phyloP scores from a whole-genome alignment of 2,797 vertebrate genomes.

The Tinamus major region DNA sequence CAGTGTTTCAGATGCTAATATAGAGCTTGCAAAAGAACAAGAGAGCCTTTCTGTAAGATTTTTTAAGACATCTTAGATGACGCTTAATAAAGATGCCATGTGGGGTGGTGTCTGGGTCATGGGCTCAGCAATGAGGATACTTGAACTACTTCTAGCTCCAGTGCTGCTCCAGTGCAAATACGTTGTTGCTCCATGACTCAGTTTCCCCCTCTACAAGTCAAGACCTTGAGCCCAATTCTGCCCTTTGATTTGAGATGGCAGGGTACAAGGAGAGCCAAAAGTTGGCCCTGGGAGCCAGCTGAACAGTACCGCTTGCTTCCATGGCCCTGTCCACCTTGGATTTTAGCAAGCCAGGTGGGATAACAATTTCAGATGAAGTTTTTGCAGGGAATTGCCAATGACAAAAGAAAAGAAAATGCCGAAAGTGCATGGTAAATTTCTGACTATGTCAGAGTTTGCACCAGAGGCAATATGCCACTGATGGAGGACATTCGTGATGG shows the following conservation, averaged over 20 bases:
- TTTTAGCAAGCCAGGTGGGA: neutral
- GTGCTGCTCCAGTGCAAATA: constrained; percentile 19
- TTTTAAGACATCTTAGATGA: constrained; percentile 58
- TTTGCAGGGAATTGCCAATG: neutral
- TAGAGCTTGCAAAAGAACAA: constrained; percentile 59
- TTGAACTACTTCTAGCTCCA: constrained; percentile 31
- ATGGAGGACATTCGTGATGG: neutral
- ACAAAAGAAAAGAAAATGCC: neutral
- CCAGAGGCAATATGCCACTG: neutral
- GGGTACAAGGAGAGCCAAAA: neutral
- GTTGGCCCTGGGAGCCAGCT: too few relatives aligned
- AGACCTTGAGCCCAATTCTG: neutral
- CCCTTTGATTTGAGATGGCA: neutral
- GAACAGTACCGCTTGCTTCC: neutral
- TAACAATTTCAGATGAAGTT: neutral
- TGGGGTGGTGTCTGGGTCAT: constrained; percentile 61
- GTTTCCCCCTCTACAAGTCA: neutral
- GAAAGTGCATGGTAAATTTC: neutral
- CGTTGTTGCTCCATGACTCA: constrained; percentile 9
- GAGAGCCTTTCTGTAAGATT: constrained; percentile 42
- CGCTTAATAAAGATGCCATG: constrained; percentile 61
- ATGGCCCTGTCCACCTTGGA: neutral
- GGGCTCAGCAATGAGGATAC: neutral
- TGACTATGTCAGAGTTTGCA: neutral
- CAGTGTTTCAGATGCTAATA: constrained; percentile 65